Evolutionary conservation across 2,797 vertebrate genomes (phyloP), one percentile per base, ranked within the genome.

Genomic region (Sebastes hubbsi): DNA sequence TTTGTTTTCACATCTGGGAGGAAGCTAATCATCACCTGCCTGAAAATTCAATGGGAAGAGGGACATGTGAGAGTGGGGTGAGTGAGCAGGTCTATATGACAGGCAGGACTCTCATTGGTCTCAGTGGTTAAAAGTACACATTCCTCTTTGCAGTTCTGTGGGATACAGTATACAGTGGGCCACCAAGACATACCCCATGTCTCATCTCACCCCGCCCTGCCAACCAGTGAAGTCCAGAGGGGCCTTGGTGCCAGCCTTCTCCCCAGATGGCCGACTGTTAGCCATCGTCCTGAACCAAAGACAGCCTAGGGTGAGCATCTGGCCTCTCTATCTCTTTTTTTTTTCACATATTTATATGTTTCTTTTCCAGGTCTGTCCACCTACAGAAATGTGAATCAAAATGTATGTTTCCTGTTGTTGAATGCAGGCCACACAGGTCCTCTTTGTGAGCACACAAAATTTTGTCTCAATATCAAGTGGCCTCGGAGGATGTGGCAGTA

Each of bases 401-500:
- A 55, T 58, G 24, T 81, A 1, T 38, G 4, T 83, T 49, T 72
- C 3, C 25, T 81, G 8, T 75, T 83, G 59, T 52, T 86, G 58
- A 77, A 67, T 80, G 8, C 87, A 99, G 99, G 97, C 96, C 71
- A 97, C 97, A 72, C 97, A 98, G 83, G 90, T 98, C 74, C 94
- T 99, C 68, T 98, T 97, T 91, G 93, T 99, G 91, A 99, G 96
- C 94, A 97, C 94, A 0, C 73, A 97, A 92, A 99, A 97, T 95
- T 97, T 97, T 91, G 91, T 97, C 72, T 96, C 97, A 2, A 49
- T 97, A 78, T 96, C 94, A 79, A 96, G 96, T 67, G 93, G 89
- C 67, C 95, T 99, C 10, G 97, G 96, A 88, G 97, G 98, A 61
- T 99, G 98, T 92, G 96, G 98, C 78, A 97, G 96, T 85, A 98